phyloP scores from a whole-genome alignment of 30 jellyfish, hydroid and myxozoan species.

The Aurelia aurita complex sp. Pacific region DNA sequence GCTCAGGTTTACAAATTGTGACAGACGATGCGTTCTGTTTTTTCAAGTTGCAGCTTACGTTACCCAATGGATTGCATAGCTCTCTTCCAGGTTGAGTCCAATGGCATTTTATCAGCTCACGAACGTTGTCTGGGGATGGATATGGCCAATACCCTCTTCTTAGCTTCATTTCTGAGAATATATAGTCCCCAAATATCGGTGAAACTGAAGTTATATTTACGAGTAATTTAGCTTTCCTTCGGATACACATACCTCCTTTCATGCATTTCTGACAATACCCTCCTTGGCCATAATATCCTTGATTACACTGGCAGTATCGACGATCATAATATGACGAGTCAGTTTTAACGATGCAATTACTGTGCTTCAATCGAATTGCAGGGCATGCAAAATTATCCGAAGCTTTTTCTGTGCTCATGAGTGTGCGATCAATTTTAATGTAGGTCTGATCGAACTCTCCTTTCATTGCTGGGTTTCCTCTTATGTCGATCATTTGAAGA shows the following conservation, averaged over 20 bases:
- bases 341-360: constrained; percentile 7
- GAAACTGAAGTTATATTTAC: neutral
- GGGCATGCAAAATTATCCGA: constrained; percentile 53
- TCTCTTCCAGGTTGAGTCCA: constrained; percentile 57
- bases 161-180: constrained; percentile 24
- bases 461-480: constrained; percentile 48
- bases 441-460: constrained; percentile 26
- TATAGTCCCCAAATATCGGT: neutral
- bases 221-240: neutral
- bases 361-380: constrained; percentile 34
- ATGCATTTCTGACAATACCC: constrained; percentile 62
- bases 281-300: constrained; percentile 60
- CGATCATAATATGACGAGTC: constrained; percentile 61
- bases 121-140: constrained; percentile 1
- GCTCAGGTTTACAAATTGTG: constrained; percentile 20
- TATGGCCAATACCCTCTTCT: constrained; percentile 62
- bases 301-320: constrained; percentile 45
- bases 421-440: constrained; percentile 29
- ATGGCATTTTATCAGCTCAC: constrained; percentile 32
- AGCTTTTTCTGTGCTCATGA: constrained; percentile 1
- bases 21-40: neutral
- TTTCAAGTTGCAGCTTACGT: constrained; percentile 1
- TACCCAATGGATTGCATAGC: constrained; percentile 33
- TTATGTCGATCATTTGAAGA: constrained; percentile 40
- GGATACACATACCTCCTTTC: constrained; percentile 49